Conservation (phyloP, 2,888 invertebrate genomes). For the Euphydryas editha region DNA sequence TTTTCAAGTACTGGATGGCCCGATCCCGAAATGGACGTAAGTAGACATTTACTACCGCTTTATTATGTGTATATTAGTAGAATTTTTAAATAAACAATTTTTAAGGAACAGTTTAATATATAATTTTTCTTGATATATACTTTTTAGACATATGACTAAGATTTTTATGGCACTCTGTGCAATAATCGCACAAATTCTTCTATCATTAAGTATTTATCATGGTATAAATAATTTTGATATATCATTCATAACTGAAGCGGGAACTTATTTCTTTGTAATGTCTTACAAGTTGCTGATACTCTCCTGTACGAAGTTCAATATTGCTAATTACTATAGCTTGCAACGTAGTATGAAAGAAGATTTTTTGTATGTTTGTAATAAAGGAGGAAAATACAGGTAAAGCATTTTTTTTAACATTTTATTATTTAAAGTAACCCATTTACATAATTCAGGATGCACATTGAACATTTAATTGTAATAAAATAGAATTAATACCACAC, state of each 20-base stretch:
- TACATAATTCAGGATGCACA: too few relatives aligned
- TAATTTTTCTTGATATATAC: background rate
- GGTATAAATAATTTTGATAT: slow-evolving; percentile 51
- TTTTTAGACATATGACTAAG: slow-evolving; percentile 49
- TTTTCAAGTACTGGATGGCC: slow-evolving; percentile 57
- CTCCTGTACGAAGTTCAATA: slow-evolving; percentile 50
- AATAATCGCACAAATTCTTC: slow-evolving; percentile 34
- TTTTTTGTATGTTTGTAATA: slow-evolving; percentile 57
- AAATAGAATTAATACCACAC: too few relatives aligned
- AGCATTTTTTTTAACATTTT: background rate
- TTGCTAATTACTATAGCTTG: slow-evolving; percentile 52
- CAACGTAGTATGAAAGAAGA: slow-evolving; percentile 53
- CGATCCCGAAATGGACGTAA: slow-evolving; percentile 53
- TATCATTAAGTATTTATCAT: slow-evolving; percentile 43
- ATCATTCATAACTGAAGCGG: slow-evolving; percentile 54
- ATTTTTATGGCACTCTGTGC: slow-evolving; percentile 35
- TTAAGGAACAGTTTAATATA: too few relatives aligned
- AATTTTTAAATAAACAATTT: too few relatives aligned
- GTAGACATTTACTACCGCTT: slow-evolving; percentile 24
- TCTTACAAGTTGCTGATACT: slow-evolving; percentile 56
- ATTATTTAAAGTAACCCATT: too few relatives aligned
- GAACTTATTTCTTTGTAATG: slow-evolving; percentile 55
- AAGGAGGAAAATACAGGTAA: slow-evolving; percentile 56
- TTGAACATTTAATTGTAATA: too few relatives aligned
- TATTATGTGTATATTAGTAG: too few relatives aligned